These are phyloP conservation scores for Thecocarcelia acutangulata DNA, from an alignment of 2,888 invertebrate species.

Conservation along the genomic window DNA sequence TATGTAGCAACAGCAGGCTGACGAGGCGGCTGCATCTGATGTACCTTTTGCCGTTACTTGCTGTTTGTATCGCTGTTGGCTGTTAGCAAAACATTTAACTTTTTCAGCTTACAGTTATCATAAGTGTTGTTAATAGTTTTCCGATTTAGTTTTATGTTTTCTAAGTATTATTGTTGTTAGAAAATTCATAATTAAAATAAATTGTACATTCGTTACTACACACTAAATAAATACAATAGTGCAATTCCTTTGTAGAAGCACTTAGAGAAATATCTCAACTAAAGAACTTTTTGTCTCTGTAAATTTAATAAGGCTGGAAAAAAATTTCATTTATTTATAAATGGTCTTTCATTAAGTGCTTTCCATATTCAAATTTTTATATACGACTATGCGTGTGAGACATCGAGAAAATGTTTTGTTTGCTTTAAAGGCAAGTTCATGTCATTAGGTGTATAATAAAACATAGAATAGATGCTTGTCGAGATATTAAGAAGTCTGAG, in stretches of 20 bases:
- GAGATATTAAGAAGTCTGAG: too few species aligned
- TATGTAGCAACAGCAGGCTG: background rate
- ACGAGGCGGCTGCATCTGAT: background rate
- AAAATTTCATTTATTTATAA: too few species aligned
- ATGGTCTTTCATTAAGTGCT: background rate
- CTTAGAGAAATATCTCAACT: background rate
- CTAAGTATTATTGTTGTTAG: slow-evolving; percentile 57
- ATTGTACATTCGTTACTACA: background rate
- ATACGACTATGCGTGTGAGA: too few species aligned
- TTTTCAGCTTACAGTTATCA: slow-evolving; percentile 59
- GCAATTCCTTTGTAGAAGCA: background rate
- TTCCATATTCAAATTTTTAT: too few species aligned
- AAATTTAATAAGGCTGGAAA: too few species aligned
- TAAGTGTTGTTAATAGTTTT: slow-evolving; percentile 68
- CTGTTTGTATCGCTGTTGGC: slow-evolving; percentile 52
- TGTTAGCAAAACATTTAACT: slow-evolving; percentile 64
- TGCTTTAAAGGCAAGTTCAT: too few species aligned
- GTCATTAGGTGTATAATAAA: too few species aligned
- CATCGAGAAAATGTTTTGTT: too few species aligned
- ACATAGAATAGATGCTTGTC: too few species aligned
- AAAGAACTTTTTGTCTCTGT: too few species aligned
- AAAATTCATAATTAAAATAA: slow-evolving; percentile 64
- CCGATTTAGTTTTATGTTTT: slow-evolving; percentile 65
- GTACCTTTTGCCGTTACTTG: slow-evolving; percentile 25
- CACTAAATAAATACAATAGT: background rate